phyloP scores from a whole-genome alignment of 2,888 invertebrate genomes.

The Anarsia innoxiella region DNA sequence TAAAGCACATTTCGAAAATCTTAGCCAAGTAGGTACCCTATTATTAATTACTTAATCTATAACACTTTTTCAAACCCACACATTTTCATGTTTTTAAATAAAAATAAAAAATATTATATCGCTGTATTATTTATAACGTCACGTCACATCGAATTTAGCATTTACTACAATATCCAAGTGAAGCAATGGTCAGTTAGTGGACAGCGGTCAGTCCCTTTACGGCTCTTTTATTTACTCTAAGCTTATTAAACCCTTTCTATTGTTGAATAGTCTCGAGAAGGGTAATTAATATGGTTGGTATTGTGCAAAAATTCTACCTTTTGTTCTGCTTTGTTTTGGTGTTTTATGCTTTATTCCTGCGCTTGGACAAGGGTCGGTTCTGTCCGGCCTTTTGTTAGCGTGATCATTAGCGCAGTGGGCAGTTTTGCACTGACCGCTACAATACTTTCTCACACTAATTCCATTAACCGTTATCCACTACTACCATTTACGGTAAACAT shows the following conservation, averaged over 20 bases:
- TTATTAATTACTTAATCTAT: too few relatives aligned
- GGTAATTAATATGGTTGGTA: constrained; percentile 68
- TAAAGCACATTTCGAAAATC: too few relatives aligned
- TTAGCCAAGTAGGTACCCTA: too few relatives aligned
- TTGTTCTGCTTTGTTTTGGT: constrained; percentile 54
- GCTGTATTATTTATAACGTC: constrained; percentile 43
- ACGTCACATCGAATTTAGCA: too few relatives aligned
- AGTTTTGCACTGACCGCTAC: constrained; percentile 57
- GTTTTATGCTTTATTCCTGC: constrained; percentile 43
- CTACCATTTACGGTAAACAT: constrained; percentile 18
- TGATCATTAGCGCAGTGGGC: constrained; percentile 68
- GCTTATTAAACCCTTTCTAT: constrained; percentile 69
- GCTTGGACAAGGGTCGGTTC: too few relatives aligned
- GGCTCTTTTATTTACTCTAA: constrained; percentile 65
- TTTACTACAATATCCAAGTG: too few relatives aligned
- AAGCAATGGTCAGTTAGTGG: constrained; percentile 42
- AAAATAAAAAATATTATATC: too few relatives aligned
- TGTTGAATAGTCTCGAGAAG: constrained; percentile 49
- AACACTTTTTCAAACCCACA: too few relatives aligned
- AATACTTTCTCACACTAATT: constrained; percentile 51
- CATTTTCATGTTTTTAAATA: too few relatives aligned
- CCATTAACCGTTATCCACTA: constrained; percentile 42
- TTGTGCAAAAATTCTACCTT: constrained; percentile 59
- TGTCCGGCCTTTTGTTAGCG: constrained; percentile 52
- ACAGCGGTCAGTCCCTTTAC: constrained; percentile 60